phyloP scores from a whole-genome alignment of 1,140 invertebrate genomes.

The Myzus persicae region DNA sequence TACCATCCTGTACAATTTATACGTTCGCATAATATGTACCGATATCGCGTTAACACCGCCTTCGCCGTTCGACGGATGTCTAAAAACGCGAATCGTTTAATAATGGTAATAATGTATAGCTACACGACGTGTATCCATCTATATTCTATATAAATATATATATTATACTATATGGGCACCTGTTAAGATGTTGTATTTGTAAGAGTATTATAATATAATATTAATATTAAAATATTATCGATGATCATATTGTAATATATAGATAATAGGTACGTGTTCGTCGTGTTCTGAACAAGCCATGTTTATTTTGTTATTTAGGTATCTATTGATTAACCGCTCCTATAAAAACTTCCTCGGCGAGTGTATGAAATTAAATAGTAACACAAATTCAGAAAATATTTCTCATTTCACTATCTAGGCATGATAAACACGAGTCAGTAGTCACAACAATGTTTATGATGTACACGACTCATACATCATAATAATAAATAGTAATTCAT shows the following conservation, averaged over 20 bases:
- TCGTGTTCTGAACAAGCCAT: not conserved
- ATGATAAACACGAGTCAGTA: not conserved
- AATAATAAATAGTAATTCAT: not conserved
- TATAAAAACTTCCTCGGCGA: not conserved
- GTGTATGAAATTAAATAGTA: too few relatives aligned
- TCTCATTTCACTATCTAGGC: not conserved
- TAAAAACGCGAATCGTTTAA: too few relatives aligned
- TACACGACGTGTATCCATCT: too few relatives aligned
- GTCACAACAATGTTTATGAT: too few relatives aligned
- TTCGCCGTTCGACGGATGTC: too few relatives aligned
- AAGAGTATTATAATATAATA: not conserved
- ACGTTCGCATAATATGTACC: too few relatives aligned
- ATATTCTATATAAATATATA: not conserved
- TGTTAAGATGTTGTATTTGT: not conserved
- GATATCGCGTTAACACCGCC: too few relatives aligned
- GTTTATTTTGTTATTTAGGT: not conserved
- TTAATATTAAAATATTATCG: not conserved
- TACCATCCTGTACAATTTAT: too few relatives aligned
- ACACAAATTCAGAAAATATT: not conserved
- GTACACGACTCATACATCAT: too few relatives aligned
- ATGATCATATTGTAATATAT: not conserved
- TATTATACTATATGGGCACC: not conserved
- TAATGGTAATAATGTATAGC: too few relatives aligned
- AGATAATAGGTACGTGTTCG: too few relatives aligned
- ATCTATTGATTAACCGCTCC: not conserved